Percentiles rank a stretch among this genome's conserved stretches.
phyloP scores from a whole-genome alignment of 2,113 vertebrate species.

The Colaptes auratus region DNA sequence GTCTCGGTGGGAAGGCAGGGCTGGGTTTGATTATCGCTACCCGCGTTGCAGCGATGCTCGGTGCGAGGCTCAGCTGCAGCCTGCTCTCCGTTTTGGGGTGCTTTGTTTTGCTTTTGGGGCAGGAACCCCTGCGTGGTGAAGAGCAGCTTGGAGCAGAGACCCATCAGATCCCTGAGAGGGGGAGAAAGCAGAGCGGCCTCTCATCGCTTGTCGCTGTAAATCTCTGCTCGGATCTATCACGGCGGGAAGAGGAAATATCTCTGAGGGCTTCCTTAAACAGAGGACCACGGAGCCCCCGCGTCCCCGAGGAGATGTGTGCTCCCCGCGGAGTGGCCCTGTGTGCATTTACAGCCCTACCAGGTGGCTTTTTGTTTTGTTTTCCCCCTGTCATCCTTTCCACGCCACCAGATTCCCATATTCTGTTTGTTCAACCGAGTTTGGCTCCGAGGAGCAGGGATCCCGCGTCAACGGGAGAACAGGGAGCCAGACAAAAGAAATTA shows the following conservation, averaged over 20 bases:
- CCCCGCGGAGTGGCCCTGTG: not conserved
- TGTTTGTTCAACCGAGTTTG: constrained; percentile 46
- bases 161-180: not conserved
- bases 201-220: not conserved
- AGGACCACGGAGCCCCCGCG: not conserved
- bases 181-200: not conserved
- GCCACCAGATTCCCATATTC: not conserved
- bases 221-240: not conserved
- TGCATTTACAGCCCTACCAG: not conserved
- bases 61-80: not conserved
- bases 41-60: not conserved
- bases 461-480: not conserved
- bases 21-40: constrained; percentile 17
- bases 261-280: not conserved
- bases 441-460: constrained; percentile 36
- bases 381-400: not conserved
- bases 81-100: not conserved
- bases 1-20: not conserved
- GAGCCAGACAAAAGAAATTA: constrained; percentile 44
- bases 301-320: not conserved
- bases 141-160: not conserved
- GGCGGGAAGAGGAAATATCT: not conserved
- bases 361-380: not conserved
- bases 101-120: not conserved
- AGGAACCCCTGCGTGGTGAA: not conserved